Conservation (phyloP, 2,888 invertebrate species). For the Apantesis nais region DNA sequence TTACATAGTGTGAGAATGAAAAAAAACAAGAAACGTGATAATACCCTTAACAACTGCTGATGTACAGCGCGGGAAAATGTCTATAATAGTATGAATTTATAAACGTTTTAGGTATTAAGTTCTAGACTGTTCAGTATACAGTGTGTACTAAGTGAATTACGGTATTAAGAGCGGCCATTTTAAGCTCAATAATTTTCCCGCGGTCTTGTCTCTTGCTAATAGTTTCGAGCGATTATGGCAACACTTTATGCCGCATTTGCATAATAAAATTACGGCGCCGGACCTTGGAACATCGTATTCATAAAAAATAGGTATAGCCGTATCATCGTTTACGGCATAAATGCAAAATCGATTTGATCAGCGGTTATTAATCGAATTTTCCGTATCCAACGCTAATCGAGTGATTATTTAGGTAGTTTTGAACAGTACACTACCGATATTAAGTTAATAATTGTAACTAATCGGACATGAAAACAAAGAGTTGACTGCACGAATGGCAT, state of each 20-base stretch:
- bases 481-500: no score
- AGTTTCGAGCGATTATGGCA: conserved; percentile 78
- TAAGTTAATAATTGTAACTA: conserved; percentile 30
- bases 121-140: background rate
- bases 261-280: conserved; percentile 80
- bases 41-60: background rate
- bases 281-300: conserved; percentile 57
- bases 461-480: conserved; percentile 20
- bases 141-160: background rate
- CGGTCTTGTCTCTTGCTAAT: conserved; percentile 60
- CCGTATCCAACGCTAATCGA: conserved; percentile 52
- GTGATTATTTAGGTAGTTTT: conserved; percentile 42
- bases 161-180: conserved; percentile 52
- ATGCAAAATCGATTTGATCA: conserved; percentile 65
- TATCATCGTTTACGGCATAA: conserved; percentile 62
- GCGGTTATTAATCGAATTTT: conserved; percentile 66
- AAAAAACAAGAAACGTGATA: background rate
- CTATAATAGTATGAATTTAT: background rate
- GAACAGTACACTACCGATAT: conserved; percentile 28
- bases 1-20: background rate
- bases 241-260: conserved; percentile 83
- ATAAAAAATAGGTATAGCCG: conserved; percentile 64
- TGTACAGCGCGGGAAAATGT: background rate
- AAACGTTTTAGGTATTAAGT: background rate
- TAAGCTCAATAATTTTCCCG: conserved; percentile 62